A percentile compares a stretch with the other conserved stretches of the same genome.
phyloP scores from a whole-genome alignment of 2,113 vertebrate species.

The Cinclus cinclus region DNA sequence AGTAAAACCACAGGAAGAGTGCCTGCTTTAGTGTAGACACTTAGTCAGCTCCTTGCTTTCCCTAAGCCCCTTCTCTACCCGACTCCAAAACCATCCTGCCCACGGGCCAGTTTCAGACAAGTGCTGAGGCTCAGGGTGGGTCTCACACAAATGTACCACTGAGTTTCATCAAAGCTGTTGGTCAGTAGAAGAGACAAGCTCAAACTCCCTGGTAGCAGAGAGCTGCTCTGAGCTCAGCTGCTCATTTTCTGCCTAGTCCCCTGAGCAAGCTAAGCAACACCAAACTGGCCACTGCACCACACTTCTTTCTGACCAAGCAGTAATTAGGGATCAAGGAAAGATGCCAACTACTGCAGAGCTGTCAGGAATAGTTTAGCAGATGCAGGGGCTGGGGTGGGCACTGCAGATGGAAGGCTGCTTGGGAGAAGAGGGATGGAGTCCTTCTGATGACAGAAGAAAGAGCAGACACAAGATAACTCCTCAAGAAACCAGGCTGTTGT shows the following conservation, averaged over 20 bases:
- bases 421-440: neutral
- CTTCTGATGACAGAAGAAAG: neutral
- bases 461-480: neutral
- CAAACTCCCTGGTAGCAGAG: neutral
- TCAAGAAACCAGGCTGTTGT: neutral
- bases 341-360: neutral
- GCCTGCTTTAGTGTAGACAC: neutral
- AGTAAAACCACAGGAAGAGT: neutral
- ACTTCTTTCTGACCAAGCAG: neutral
- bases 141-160: neutral
- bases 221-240: neutral
- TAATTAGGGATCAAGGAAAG: neutral
- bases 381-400: neutral
- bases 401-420: neutral
- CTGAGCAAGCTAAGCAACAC: neutral
- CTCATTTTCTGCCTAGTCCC: neutral
- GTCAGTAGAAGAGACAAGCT: neutral
- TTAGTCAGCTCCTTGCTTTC: neutral
- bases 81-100: neutral
- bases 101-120: neutral
- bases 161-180: neutral
- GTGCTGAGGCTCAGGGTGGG: neutral
- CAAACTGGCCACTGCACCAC: neutral
- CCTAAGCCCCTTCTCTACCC: neutral
- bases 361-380: neutral